phyloP scores from a whole-genome alignment of 2,797 vertebrate species.

The Propithecus perrieri region DNA sequence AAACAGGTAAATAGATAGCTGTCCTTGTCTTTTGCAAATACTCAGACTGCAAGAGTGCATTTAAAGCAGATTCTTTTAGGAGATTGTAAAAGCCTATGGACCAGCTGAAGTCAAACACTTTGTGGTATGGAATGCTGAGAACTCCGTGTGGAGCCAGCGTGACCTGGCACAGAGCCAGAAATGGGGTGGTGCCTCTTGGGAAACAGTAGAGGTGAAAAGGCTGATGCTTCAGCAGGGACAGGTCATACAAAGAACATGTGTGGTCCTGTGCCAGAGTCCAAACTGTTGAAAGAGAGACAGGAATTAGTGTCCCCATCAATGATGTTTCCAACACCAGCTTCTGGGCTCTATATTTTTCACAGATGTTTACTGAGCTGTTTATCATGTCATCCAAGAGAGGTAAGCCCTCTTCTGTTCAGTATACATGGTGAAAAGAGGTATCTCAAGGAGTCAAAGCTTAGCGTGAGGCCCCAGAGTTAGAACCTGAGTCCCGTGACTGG shows the following conservation, averaged over 20 bases:
- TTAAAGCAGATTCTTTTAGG: conserved; percentile 13
- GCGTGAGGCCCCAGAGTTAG: not conserved
- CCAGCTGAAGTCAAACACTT: not conserved
- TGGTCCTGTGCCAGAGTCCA: not conserved
- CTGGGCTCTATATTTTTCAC: not conserved
- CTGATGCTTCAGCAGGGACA: not conserved
- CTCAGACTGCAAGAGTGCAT: not conserved
- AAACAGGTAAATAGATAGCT: not conserved
- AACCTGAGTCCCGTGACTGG: not conserved
- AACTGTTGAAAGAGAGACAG: not conserved
- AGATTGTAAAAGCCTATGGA: not conserved
- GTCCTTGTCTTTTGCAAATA: not conserved
- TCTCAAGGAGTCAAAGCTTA: not conserved
- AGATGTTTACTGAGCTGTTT: not conserved
- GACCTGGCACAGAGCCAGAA: not conserved
- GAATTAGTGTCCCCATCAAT: not conserved
- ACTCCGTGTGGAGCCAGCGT: accelerated
- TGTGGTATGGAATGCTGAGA: not conserved
- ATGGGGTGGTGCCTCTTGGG: not conserved
- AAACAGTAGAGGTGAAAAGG: not conserved
- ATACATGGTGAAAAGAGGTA: not conserved
- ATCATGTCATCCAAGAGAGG: not conserved
- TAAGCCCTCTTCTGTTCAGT: not conserved
- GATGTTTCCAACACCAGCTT: not conserved
- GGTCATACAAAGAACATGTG: not conserved